Conservation (phyloP, 2,888 invertebrate genomes). For the Pterobdella sp. region DNA sequence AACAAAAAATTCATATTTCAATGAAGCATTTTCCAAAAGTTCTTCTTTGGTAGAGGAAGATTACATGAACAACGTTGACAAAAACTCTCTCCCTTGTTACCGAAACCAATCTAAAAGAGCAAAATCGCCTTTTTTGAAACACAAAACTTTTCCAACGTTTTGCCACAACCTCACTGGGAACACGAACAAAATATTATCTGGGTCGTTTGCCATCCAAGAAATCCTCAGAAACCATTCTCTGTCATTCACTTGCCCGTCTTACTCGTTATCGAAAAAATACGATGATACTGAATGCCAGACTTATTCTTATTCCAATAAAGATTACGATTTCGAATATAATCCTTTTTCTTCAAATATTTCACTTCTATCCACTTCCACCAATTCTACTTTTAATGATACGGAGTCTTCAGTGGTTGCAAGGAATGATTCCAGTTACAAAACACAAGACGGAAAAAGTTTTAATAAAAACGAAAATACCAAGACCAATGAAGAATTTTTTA, state of each 20-base stretch:
- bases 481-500: neutral
- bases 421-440: neutral
- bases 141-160: neutral
- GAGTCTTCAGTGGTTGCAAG: neutral
- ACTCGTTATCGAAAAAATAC: constrained; percentile 15
- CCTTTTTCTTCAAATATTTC: constrained; percentile 9
- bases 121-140: neutral
- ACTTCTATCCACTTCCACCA: neutral
- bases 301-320: neutral
- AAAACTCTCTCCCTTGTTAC: neutral
- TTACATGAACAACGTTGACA: neutral
- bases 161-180: neutral
- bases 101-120: neutral
- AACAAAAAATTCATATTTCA: neutral
- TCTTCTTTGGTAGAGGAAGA: neutral
- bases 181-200: neutral
- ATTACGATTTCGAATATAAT: neutral
- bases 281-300: constrained; percentile 16
- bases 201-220: constrained; percentile 25
- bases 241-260: constrained; percentile 18
- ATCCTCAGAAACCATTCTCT: constrained; percentile 14
- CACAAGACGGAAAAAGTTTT: neutral
- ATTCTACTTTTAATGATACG: neutral
- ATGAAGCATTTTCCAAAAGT: neutral
- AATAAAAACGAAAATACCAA: constrained; percentile 8